Evolutionary conservation across 2,797 vertebrate genomes (phyloP), one percentile per base, ranked within the genome.

Genomic region (Falco biarmicus): DNA sequence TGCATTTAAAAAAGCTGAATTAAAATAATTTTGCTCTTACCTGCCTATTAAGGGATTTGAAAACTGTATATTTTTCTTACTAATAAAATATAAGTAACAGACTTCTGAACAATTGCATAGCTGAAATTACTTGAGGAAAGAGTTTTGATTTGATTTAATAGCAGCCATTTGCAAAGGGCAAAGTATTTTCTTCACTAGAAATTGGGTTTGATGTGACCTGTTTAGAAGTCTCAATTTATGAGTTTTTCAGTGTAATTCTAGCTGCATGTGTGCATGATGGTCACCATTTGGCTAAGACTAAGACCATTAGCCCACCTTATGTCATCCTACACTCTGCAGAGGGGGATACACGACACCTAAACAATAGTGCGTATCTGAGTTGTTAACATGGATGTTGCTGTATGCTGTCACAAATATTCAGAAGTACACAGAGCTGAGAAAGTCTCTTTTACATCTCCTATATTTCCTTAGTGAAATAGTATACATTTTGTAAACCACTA

Each of bases 131-230:
- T 77, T 45, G 19, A 74, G 13, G 25, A 89, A 87, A 47, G 12
- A 66, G 15, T 34, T 81, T 73, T 87, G 43, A 74, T 94, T 74
- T 80, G 22, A 53, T 31, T 83, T 93, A 87, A 83, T 91, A 83
- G 39, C 48, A 82, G 29, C 4, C 12, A 68, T 77, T 91, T 83
- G 3, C 28, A 77, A 61, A 87, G 41, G 11, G 15, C 3, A 80
- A 70, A 70, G 6, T 34, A 26, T 54, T 90, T 71, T 53, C 34
- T 71, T 37, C 6, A 4, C 17, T 75, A 89, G 13, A 85, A 48
- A 57, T 17, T 71, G 1, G 3, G 32, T 95, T 85, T 59, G 25
- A 89, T 83, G 24, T 28, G 25, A 60, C 8, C 9, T 76, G 25
- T 73, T 87, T 89, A 69, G 75, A 85, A 91, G 37, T 43, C 34